phyloP scores from a whole-genome alignment of 1,140 invertebrate species.

The Drosophila ohnishii region DNA sequence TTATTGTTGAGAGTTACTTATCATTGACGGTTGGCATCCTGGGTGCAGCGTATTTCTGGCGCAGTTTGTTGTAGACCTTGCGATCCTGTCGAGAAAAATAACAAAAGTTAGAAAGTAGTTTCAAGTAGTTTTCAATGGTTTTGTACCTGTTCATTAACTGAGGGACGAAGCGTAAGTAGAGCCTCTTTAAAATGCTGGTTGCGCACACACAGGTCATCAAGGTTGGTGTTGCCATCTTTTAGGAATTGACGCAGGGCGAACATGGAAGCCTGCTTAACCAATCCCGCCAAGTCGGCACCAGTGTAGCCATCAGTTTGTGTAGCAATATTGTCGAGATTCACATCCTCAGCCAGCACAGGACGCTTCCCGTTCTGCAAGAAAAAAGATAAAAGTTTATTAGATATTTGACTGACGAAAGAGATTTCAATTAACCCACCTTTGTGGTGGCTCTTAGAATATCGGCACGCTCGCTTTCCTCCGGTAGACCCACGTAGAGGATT shows the following conservation, averaged over 20 bases:
- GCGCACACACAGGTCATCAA: conserved; percentile 64
- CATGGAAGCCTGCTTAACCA: conserved; percentile 92
- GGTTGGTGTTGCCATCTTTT: conserved; percentile 58
- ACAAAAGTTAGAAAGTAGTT: not conserved
- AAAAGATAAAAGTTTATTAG: not conserved
- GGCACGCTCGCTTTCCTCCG: conserved; percentile 89
- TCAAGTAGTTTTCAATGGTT: too few relatives aligned
- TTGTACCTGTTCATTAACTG: conserved; percentile 70
- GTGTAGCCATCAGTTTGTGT: conserved; percentile 90
- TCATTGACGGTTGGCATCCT: conserved; percentile 41
- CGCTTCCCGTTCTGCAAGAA: conserved; percentile 88
- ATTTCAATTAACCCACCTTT: conserved; percentile 86
- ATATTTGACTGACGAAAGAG: not conserved
- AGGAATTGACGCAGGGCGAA: conserved; percentile 89
- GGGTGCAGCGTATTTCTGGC: conserved; percentile 78
- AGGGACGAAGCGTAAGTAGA: conserved; percentile 70
- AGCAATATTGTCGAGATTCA: conserved; percentile 89
- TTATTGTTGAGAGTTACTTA: conserved; percentile 44
- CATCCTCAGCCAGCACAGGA: conserved; percentile 90
- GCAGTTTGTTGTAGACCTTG: conserved; percentile 77
- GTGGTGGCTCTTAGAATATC: conserved; percentile 96
- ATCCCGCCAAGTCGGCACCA: conserved; percentile 95
- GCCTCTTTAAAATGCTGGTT: conserved; percentile 72
- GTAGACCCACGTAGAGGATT: conserved; percentile 96
- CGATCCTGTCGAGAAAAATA: conserved; percentile 59